Evolutionary conservation across 2,797 vertebrate genomes (phyloP).

Genomic region (Brotogeris chrysoptera): DNA sequence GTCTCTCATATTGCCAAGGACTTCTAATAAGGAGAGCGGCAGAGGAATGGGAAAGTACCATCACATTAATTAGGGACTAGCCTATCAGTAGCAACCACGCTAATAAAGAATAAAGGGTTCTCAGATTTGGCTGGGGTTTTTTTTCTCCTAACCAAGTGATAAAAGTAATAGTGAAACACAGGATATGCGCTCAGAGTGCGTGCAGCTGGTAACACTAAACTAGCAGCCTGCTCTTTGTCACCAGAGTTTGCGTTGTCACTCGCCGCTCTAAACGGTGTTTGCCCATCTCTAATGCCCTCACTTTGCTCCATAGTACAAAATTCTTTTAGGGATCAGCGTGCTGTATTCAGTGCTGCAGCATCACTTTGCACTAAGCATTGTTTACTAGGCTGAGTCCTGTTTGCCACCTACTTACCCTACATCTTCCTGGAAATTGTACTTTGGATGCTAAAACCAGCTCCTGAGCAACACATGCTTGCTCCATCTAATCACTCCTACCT

Average conservation of each 20-base stretch:
- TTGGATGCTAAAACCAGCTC: conserved; percentile 25
- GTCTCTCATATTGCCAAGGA: conserved; percentile 19
- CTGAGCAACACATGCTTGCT: neutral
- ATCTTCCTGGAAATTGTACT: conserved; percentile 33
- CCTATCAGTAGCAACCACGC: neutral
- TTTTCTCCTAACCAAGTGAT: neutral
- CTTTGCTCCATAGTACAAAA: neutral
- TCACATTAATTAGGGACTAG: conserved; percentile 20
- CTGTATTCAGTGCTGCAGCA: neutral
- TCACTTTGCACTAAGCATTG: neutral
- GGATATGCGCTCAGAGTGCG: neutral
- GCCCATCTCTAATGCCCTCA: neutral
- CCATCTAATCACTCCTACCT: neutral
- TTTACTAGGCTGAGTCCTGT: conserved; percentile 13
- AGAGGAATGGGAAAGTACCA: conserved; percentile 41
- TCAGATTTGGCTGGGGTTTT: neutral
- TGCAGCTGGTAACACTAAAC: neutral
- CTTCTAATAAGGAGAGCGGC: neutral
- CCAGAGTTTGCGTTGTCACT: neutral
- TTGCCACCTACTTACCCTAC: neutral
- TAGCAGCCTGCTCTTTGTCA: neutral
- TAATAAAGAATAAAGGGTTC: neutral
- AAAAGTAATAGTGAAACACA: neutral
- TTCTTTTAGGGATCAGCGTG: neutral
- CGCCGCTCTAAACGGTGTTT: neutral